Evolutionary conservation across 2,888 invertebrate species (phyloP), one percentile per base, ranked within the genome.

Genomic region (Melanchra persicariae): DNA sequence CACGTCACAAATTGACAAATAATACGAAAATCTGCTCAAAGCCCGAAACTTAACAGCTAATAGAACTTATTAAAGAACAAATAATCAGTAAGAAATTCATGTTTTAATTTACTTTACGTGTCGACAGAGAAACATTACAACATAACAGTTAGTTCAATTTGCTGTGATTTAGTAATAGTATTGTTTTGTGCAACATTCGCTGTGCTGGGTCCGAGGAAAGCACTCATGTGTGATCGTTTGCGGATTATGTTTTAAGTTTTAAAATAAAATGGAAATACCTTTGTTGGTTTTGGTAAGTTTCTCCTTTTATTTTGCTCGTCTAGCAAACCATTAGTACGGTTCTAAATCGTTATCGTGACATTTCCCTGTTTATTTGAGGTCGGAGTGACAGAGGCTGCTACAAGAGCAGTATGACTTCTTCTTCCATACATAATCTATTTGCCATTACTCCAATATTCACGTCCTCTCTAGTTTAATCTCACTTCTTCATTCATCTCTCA

Each of bases 81-180:
- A 74, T 55, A 61, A 67, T 62, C 24, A 49, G 10, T 2, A 58
- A 15, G 1, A 34, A 6, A 34, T 40, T 24, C 82, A 52, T 79
- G 79, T 82, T 51, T 77, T 62, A 82, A 79, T 79, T 79, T 78
- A 15, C 17, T 12, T 10, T 43, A 82, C 82, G 73, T 45, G 52
- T 49, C 40, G 37, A n/a, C 43, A 37, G 26, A 49, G 10, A 24
- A 24, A 58, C 79, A 71, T 45, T 57, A 24, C 57, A 49, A n/a
- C 71, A 55, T 43, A 66, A 81, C n/a, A 60, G 24, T 57, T 10
- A 45, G 40, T 67, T 34, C 6, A 10, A 61, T 72, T 72, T 19
- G 52, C 15, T 63, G 43, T 0, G 55, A n/a, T 9, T 24, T 10
- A n/a, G 40, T 24, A 52, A 10, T 49, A 26, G 10, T 30, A 26